Evolutionary conservation across 2,888 invertebrate genomes (phyloP).

Genomic region (Dyspetes luteomarginatus): DNA sequence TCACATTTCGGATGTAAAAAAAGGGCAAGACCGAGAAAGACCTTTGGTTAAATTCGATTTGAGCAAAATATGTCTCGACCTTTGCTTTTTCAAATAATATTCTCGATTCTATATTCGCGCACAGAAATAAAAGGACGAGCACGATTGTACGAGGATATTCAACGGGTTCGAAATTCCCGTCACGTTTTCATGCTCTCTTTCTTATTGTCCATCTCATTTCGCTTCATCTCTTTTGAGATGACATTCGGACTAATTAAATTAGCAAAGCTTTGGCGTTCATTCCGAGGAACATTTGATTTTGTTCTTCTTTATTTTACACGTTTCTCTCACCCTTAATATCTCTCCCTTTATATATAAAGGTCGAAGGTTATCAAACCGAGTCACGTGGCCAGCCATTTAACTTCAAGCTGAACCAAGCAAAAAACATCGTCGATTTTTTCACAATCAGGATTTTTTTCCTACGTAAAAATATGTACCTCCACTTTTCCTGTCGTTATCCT

Average conservation of each 20-base stretch:
- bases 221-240: conserved; percentile 36
- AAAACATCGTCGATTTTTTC: too few species aligned
- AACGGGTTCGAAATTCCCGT: conserved; percentile 37
- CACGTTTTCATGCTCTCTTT: conserved; percentile 46
- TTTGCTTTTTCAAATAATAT: neutral
- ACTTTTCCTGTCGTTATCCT: neutral
- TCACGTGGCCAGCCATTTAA: too few species aligned
- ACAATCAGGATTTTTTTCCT: too few species aligned
- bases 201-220: conserved; percentile 9
- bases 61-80: neutral
- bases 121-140: neutral
- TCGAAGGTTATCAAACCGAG: too few species aligned
- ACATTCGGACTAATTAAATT: conserved; percentile 56
- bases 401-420: too few species aligned
- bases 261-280: conserved; percentile 13
- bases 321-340: too few species aligned
- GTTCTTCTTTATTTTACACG: neutral
- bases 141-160: neutral
- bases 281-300: conserved; percentile 38
- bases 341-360: too few species aligned
- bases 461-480: too few species aligned
- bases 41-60: neutral
- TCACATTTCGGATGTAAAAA: too few species aligned
- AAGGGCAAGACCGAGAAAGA: too few species aligned
- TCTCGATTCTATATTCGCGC: neutral